phyloP scores from a whole-genome alignment of 2,888 invertebrate species.

The Zygothrica quintamaculata region DNA sequence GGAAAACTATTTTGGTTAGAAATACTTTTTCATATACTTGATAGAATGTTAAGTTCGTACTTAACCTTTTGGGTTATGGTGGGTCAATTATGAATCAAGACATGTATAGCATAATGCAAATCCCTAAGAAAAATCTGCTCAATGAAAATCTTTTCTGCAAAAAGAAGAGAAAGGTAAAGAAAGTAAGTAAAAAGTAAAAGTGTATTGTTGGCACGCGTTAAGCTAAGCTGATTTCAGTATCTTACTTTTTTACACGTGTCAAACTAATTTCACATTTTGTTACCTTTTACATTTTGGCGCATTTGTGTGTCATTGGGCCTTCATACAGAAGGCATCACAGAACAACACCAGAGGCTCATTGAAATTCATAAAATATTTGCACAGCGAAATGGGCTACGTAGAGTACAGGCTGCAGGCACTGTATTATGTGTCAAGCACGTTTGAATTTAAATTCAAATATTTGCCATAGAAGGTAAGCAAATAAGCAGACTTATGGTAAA shows the following conservation, averaged over 20 bases:
- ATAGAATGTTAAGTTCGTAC: too few species aligned
- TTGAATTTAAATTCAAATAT: slow-evolving; percentile 80
- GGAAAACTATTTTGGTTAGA: too few species aligned
- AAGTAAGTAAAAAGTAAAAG: too few species aligned
- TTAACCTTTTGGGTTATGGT: not conserved
- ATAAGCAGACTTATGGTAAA: slow-evolving; percentile 79
- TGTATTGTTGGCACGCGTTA: slow-evolving; percentile 36
- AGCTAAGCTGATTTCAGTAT: slow-evolving; percentile 44
- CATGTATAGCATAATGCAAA: slow-evolving; percentile 17
- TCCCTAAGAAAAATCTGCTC: slow-evolving; percentile 18
- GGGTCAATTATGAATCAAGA: slow-evolving; percentile 14
- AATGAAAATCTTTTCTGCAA: slow-evolving; percentile 38
- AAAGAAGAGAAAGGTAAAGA: too few species aligned
- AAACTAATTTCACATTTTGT: slow-evolving; percentile 79
- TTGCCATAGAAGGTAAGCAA: slow-evolving; percentile 75
- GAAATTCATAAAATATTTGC: slow-evolving; percentile 79
- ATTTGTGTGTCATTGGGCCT: slow-evolving; percentile 56
- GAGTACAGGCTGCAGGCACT: slow-evolving; percentile 58
- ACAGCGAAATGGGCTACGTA: slow-evolving; percentile 71
- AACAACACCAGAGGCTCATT: slow-evolving; percentile 61
- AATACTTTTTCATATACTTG: too few species aligned
- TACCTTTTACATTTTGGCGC: slow-evolving; percentile 70
- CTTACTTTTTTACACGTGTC: slow-evolving; percentile 69
- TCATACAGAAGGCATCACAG: not conserved
- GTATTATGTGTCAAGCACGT: slow-evolving; percentile 80